A percentile compares a stretch with the other conserved stretches of the same genome.
Conservation (phyloP, 2,113 vertebrate genomes). For the Indicator maculatus region DNA sequence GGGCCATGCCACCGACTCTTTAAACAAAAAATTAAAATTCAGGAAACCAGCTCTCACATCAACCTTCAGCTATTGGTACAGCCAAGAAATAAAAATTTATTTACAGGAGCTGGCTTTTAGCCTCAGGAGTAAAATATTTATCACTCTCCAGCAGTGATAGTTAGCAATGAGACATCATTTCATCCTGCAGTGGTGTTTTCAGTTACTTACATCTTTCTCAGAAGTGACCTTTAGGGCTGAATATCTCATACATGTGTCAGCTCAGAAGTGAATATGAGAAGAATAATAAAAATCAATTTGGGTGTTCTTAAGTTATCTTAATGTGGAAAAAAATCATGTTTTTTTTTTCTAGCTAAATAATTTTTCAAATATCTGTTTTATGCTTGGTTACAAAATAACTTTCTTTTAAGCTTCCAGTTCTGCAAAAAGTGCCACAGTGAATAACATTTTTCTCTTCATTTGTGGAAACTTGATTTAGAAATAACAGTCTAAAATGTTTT, state of each 20-base stretch:
- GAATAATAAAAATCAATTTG: conserved; percentile 62
- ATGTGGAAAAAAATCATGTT: conserved; percentile 48
- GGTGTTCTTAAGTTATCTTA: conserved; percentile 51
- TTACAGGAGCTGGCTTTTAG: not conserved
- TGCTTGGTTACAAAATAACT: conserved; percentile 29
- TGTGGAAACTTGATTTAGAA: conserved; percentile 57
- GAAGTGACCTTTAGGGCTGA: conserved; percentile 58
- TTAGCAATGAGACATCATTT: conserved; percentile 20
- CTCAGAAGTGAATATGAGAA: conserved; percentile 34
- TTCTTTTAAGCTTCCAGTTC: conserved; percentile 35
- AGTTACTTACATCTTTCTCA: conserved; percentile 51
- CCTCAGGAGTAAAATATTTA: conserved; percentile 36
- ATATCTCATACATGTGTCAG: conserved; percentile 58
- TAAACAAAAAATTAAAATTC: not conserved
- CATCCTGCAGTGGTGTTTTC: conserved; percentile 45
- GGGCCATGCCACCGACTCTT: not conserved
- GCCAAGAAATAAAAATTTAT: not conserved
- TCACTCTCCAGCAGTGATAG: not conserved
- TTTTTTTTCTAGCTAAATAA: conserved; percentile 6
- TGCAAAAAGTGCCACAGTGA: not conserved
- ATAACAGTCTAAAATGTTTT: conserved; percentile 14
- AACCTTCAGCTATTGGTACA: not conserved
- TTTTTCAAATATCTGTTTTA: conserved; percentile 58
- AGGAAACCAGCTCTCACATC: not conserved
- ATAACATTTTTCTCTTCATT: conserved; percentile 33